Base-by-base conservation (phyloP, 2,888 invertebrate genomes). In the Megaustenia siamemsis region DNA sequence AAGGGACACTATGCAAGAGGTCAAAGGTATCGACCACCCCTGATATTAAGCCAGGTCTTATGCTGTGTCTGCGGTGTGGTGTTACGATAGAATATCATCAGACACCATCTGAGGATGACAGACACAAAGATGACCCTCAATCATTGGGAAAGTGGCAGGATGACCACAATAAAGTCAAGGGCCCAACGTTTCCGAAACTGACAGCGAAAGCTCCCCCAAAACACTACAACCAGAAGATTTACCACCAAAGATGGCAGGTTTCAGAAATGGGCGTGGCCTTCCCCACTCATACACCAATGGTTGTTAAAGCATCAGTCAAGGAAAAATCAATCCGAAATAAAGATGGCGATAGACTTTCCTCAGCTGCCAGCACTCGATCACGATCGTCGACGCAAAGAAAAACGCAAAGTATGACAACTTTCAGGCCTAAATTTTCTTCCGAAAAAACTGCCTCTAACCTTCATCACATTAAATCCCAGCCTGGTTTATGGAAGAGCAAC, bases 1-100 rank as follows among this genome's bases (percentile, higher is more conserved):
- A n/a, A n/a, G n/a, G n/a, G n/a, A n/a, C 32, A 0, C 28, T 49
- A 12, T 73, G 49, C 49, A 15, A 49, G 1, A 49, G 49, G 8
- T 24, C 49, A 4, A 35, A 28, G 8, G 15, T 32, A 1, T 6
- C 43, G 0, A 32, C 21, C 0, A 0, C 73, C 32, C 32, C 24
- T 1, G 12, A 18, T 4, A 18, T 1, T 12, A 15, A 15, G 32
- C 49, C 73, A 73, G 5, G 3, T 32, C 1, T 45, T 28, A 28
- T 73, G 28, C 35, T 73, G 3, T 73, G 73, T 32, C 73, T 73
- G 18, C 28, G 73, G 18, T 73, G 73, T 73, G 73, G 73, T 21
- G 49, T 73, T 0, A 49, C 32, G 35, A n/a, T 73, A 28, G 49
- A 49, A 28, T 28, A 21, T 15, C 1, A 12, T 49, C 24, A 32